Base-by-base conservation (phyloP, 2,888 invertebrate genomes). In the Geophilus truncorum region DNA sequence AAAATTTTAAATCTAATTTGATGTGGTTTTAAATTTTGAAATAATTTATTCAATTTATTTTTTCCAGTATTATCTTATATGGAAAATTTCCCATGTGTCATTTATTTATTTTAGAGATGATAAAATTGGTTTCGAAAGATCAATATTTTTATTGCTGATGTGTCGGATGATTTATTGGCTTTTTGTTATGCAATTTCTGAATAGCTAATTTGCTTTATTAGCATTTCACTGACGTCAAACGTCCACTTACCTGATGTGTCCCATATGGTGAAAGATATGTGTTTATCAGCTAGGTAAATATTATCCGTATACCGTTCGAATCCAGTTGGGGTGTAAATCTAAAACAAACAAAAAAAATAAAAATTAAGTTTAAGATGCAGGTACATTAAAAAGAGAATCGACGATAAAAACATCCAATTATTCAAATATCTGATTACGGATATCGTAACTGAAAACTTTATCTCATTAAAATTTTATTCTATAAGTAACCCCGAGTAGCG, bases 321-420 rank as follows among this genome's bases (percentile, higher is more conserved):
- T 1, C 91, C 90, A 0, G 91, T 91, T n/a, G 91, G 91, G 45
- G 90, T 89, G 87, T 91, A 91, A 0, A 89, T 89, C 91, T 91
- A 89, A 23, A 78, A 32, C 18, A 45, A 78, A 30, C 36, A 45
- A 9, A 78, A 18, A 78, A 70, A 70, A 34, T 36, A 34, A 30
- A 77, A 25, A 75, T 25, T 32, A 3, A 32, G 7, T 5, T 0
- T 18, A 75, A 32, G 23, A 75, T 28, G 6, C 6, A n/a, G 9
- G 9, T 75, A n/a, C 12, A 75, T 25, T n/a, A 75, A n/a, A 23
- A 75, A 23, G 25, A 23, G 1, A 62, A 15, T 62, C n/a, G 25
- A 12, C n/a, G 12, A 23, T 7, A 62, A 62, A 21, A 23, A 62
- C 4, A 62, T 21, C 12, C 5, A 7, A 7, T 34, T 34, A 7